Evolutionary conservation across 2,113 vertebrate genomes (phyloP).

Genomic region (Bettongia penicillata): DNA sequence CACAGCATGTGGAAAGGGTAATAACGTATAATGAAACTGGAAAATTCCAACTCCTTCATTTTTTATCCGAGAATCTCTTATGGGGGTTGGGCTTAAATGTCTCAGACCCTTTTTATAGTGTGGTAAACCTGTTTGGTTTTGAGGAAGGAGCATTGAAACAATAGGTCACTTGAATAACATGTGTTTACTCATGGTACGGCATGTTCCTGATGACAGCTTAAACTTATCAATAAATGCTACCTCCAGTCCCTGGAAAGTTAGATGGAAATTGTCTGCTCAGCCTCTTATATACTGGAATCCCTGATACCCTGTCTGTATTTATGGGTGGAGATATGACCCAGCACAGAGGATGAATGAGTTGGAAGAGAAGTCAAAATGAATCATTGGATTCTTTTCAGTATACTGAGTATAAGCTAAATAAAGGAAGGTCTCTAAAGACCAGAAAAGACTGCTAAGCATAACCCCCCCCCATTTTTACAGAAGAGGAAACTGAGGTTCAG

Average conservation of each 20-base stretch:
- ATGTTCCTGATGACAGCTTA: not conserved
- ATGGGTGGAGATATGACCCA: not conserved
- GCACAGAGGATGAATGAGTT: not conserved
- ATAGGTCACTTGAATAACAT: not conserved
- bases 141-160: not conserved
- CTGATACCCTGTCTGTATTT: not conserved
- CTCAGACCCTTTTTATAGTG: not conserved
- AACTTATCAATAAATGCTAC: not conserved
- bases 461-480: not conserved
- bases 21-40: not conserved
- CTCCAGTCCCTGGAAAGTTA: not conserved
- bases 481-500: not conserved
- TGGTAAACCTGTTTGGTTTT: not conserved
- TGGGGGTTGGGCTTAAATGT: not conserved
- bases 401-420: not conserved
- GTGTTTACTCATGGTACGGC: not conserved
- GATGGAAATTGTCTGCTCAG: not conserved
- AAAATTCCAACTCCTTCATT: not conserved
- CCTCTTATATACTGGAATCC: not conserved
- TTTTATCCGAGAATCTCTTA: not conserved
- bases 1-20: not conserved
- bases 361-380: not conserved
- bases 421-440: not conserved
- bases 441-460: not conserved
- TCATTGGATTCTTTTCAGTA: not conserved